Evolutionary conservation across 2,797 vertebrate species (phyloP).

Genomic region (Eulemur coronatus): DNA sequence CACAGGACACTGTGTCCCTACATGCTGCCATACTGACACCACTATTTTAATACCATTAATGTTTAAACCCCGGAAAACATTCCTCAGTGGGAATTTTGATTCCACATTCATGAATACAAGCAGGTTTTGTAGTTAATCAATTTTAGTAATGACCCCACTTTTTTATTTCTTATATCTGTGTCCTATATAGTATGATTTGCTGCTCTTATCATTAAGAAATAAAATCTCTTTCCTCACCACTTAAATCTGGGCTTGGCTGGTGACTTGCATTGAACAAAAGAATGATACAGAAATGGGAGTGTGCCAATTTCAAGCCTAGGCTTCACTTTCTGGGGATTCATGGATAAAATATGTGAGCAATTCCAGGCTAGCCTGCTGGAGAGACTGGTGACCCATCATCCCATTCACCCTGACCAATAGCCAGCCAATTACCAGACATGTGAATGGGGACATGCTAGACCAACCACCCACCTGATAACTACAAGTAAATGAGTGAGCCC

Average conservation of each 20-base stretch:
- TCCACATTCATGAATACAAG: not conserved
- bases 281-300: not conserved
- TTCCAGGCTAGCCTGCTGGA: not conserved
- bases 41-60: not conserved
- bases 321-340: not conserved
- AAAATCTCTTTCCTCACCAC: not conserved
- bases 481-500: not conserved
- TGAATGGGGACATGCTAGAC: not conserved
- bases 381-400: fast-evolving
- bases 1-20: not conserved
- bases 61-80: not conserved
- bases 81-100: not conserved
- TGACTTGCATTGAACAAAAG: not conserved
- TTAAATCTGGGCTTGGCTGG: not conserved
- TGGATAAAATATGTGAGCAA: not conserved
- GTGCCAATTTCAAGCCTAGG: not conserved
- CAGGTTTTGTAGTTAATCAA: not conserved
- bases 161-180: not conserved
- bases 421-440: not conserved
- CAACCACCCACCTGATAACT: not conserved
- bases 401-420: not conserved
- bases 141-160: not conserved
- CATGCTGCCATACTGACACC: not conserved
- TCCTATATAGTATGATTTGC: not conserved
- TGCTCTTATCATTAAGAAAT: not conserved